These are phyloP conservation scores for Caenorhabditis inopinata DNA, from an alignment of 1,140 invertebrate genomes.

Conservation along the genomic window DNA sequence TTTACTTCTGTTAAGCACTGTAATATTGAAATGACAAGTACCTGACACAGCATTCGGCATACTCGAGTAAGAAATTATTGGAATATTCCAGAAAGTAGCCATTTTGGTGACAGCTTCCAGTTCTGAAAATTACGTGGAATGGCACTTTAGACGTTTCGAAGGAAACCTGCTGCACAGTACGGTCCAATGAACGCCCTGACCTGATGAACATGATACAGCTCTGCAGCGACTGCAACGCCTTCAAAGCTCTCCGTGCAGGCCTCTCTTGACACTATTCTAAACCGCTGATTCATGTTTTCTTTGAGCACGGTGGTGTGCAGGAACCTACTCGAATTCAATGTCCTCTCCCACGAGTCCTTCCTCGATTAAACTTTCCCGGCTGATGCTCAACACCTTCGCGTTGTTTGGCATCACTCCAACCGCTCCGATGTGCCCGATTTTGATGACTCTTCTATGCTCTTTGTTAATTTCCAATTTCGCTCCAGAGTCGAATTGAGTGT, in stretches of 20 bases:
- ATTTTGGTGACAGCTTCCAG: conserved; percentile 64
- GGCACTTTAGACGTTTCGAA: too few species aligned
- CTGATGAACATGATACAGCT: conserved; percentile 59
- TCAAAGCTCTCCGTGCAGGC: conserved; percentile 62
- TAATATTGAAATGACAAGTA: not conserved
- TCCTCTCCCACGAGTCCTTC: conserved; percentile 59
- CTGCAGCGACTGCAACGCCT: conserved; percentile 62
- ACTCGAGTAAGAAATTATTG: conserved; percentile 62
- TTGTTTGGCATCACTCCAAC: conserved; percentile 58
- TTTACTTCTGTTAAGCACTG: too few species aligned
- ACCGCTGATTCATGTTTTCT: conserved; percentile 16
- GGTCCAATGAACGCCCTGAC: conserved; percentile 60
- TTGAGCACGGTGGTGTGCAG: not conserved
- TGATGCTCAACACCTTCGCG: conserved; percentile 56
- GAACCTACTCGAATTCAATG: conserved; percentile 60
- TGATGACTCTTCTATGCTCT: conserved; percentile 45
- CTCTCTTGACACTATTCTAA: conserved; percentile 54
- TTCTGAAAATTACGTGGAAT: too few species aligned
- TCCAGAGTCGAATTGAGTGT: conserved; percentile 35
- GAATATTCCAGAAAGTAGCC: conserved; percentile 64
- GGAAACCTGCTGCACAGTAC: conserved; percentile 54
- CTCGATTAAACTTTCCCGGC: conserved; percentile 53
- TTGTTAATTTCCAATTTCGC: conserved; percentile 37
- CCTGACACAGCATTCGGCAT: conserved; percentile 52
- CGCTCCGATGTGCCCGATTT: conserved; percentile 57